Percentiles rank a stretch among this genome's conserved stretches.
These are phyloP conservation scores for Himalopsyche anomala DNA, from an alignment of 2,888 invertebrate genomes.

Conservation along the genomic window DNA sequence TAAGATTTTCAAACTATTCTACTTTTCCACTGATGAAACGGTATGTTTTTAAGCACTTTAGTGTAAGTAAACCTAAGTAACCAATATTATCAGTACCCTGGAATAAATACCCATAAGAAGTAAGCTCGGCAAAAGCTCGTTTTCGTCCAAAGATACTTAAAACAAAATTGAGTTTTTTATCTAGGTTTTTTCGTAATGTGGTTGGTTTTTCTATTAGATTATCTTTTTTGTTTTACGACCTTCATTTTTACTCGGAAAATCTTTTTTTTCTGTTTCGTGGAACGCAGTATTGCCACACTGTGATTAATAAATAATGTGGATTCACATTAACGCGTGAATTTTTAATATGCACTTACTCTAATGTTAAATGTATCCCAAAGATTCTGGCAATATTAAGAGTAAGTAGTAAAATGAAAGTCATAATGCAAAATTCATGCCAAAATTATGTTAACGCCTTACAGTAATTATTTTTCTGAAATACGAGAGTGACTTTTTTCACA, in stretches of 20 bases:
- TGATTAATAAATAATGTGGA: neutral
- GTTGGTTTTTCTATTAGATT: neutral
- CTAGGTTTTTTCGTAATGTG: neutral
- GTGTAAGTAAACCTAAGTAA: too few species aligned
- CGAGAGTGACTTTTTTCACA: neutral
- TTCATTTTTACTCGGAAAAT: neutral
- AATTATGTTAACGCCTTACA: neutral
- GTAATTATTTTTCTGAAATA: slow-evolving; percentile 25
- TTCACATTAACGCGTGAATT: neutral
- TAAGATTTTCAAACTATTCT: too few species aligned
- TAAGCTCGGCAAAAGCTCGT: too few species aligned
- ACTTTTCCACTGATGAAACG: too few species aligned
- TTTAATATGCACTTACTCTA: slow-evolving; percentile 26
- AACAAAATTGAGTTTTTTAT: neutral
- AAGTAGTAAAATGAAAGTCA: neutral
- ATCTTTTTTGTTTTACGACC: neutral
- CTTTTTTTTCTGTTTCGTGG: neutral
- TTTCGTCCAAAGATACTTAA: too few species aligned
- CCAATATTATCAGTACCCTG: too few species aligned
- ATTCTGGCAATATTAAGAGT: neutral
- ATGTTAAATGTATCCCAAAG: neutral
- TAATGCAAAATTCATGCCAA: slow-evolving; percentile 1
- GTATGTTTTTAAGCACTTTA: too few species aligned
- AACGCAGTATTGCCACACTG: neutral
- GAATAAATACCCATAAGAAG: too few species aligned